Conservation (phyloP, 2,113 vertebrate species). For the Semicossyphus pulcher region DNA sequence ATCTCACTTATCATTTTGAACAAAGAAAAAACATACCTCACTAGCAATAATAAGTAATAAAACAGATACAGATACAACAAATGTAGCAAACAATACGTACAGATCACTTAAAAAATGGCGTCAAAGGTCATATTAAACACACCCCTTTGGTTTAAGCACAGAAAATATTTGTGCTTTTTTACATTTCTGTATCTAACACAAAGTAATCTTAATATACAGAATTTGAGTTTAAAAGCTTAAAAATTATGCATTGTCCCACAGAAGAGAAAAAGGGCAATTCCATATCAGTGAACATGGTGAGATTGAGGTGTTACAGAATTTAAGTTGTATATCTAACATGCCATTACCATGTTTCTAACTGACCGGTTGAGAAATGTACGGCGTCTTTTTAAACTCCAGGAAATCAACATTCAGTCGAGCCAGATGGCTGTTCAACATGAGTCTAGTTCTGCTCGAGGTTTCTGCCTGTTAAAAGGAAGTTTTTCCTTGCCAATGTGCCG, state of each 20-base stretch:
- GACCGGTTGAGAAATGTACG: slow-evolving; percentile 5
- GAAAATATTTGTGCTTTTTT: neutral
- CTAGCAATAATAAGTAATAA: too few relatives aligned
- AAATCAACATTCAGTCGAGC: too few relatives aligned
- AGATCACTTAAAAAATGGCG: neutral
- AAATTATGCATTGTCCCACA: neutral
- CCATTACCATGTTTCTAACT: slow-evolving; percentile 9
- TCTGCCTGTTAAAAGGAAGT: too few relatives aligned
- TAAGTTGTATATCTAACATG: neutral
- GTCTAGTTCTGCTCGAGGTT: too few relatives aligned
- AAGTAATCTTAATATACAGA: neutral
- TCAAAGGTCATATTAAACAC: too few relatives aligned
- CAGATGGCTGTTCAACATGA: too few relatives aligned
- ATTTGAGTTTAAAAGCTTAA: neutral
- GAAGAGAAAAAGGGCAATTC: neutral
- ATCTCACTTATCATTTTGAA: neutral
- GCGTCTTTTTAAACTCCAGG: neutral
- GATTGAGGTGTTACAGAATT: neutral
- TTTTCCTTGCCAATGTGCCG: too few relatives aligned
- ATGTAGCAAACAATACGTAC: neutral
- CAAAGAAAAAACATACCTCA: neutral
- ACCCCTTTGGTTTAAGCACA: neutral
- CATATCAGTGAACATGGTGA: neutral
- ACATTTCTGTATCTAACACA: neutral
- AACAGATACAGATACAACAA: neutral